These are phyloP conservation scores for Cantharis nigra DNA, from an alignment of 2,888 invertebrate genomes.

Conservation along the genomic window DNA sequence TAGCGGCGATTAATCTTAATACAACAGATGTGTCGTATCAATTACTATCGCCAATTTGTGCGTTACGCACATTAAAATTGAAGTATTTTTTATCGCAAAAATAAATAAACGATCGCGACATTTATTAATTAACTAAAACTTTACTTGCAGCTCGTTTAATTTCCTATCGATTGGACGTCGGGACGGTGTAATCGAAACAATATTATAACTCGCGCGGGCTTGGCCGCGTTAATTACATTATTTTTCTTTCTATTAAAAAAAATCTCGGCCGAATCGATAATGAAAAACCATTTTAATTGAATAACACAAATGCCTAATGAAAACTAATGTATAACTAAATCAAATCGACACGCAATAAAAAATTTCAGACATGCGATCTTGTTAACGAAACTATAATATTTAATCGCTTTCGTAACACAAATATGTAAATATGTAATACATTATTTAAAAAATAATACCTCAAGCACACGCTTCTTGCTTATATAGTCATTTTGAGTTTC, in stretches of 20 bases:
- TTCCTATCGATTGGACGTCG: not conserved
- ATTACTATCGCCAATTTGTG: not conserved
- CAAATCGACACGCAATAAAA: not conserved
- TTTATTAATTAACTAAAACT: slow-evolving; percentile 3
- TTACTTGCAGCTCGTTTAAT: not conserved
- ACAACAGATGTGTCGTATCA: not conserved
- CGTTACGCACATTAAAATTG: not conserved
- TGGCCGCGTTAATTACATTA: not conserved
- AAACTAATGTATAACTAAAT: not conserved
- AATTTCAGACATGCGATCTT: not conserved
- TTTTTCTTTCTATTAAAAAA: not conserved
- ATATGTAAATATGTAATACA: not conserved
- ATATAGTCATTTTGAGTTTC: not conserved
- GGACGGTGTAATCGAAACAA: not conserved
- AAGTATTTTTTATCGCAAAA: not conserved
- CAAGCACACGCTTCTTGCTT: not conserved
- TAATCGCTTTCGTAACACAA: not conserved
- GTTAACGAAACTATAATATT: not conserved
- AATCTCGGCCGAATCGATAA: not conserved
- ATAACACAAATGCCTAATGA: not conserved
- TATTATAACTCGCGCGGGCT: not conserved
- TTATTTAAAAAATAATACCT: not conserved
- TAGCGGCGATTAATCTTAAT: not conserved
- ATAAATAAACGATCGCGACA: not conserved
- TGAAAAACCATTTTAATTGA: not conserved